Conservation (phyloP, 2,888 invertebrate species). For the Pollenia labialis region DNA sequence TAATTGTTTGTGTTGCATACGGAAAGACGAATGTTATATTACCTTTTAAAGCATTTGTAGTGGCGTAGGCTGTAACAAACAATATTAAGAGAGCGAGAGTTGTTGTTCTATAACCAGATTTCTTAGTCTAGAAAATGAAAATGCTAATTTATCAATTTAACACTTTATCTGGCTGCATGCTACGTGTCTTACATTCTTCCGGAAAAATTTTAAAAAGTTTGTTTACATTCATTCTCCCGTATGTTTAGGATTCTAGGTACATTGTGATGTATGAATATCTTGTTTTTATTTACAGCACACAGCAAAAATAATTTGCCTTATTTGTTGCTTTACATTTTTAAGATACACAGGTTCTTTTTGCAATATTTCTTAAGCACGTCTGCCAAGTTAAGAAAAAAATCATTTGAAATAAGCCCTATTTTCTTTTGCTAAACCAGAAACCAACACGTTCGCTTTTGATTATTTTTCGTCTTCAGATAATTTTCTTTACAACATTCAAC, state of each 20-base stretch:
- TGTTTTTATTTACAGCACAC: background rate
- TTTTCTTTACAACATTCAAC: constrained; percentile 19
- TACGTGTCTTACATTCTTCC: constrained; percentile 60
- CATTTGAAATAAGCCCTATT: constrained; percentile 39
- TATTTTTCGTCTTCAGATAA: constrained; percentile 22
- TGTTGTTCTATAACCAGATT: constrained; percentile 38
- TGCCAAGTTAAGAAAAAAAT: constrained; percentile 7
- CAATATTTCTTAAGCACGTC: constrained; percentile 28
- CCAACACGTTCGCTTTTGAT: constrained; percentile 58
- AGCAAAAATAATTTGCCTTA: background rate
- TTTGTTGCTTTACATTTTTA: constrained; percentile 24
- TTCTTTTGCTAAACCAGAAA: constrained; percentile 3
- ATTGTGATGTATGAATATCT: constrained; percentile 12
- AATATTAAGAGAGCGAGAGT: constrained; percentile 1
- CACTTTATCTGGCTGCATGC: constrained; percentile 48
- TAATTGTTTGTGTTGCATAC: too few species aligned
- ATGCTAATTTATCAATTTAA: constrained; percentile 64
- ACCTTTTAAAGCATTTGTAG: background rate
- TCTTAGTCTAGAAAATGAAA: constrained; percentile 42
- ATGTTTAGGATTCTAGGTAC: constrained; percentile 29
- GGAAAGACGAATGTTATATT: background rate
- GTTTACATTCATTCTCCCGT: constrained; percentile 14
- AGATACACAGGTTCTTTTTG: constrained; percentile 24
- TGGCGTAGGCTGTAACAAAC: background rate
- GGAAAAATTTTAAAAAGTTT: constrained; percentile 40